Evolutionary conservation across 2,797 vertebrate species (phyloP), one percentile per base, ranked within the genome.

Genomic region (Varecia variegata): DNA sequence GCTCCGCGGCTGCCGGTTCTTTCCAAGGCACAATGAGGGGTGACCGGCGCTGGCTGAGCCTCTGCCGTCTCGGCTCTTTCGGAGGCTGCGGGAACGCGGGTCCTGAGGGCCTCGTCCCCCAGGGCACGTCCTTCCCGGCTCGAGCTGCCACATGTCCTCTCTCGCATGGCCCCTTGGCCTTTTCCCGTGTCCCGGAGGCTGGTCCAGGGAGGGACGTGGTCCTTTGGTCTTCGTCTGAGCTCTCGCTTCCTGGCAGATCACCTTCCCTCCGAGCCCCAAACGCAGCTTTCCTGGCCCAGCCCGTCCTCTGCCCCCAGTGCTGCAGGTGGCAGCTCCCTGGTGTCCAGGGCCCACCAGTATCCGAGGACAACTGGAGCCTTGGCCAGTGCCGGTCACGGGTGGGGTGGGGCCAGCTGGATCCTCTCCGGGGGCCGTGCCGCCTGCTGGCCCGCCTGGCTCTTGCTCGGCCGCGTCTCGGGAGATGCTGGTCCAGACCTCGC

Each of bases 141-240:
- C 4, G 12, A 0, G 8, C 45, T 50, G 7, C 38, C 50, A 10
- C 0, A 2, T 11, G 18, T 14, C 82, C 47, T 58, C n/a, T n/a
- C 21, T 12, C 10, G 2, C 17, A 62, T 1, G 1, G 38, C 12
- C 65, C 9, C 11, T 32, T n/a, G 20, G n/a, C 30, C 1, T 1
- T 17, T 0, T 6, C 30, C 14, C 2, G 5, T 20, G 67, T 85
- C 12, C 70, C 12, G 27, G 68, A 21, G 14, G 62, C 38, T 11
- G 65, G 52, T 10, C 2, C 23, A 1, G 0, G 0, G 0, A 1
- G 40, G 45, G 35, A 50, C 8, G 38, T 0, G 43, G 30, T 32
- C 50, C 52, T 7, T 2, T 13, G 38, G 79, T n/a, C 8, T 17
- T 70, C 4, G 14, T 13, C 50, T 27, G 2, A 27, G 1, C 5